phyloP scores from a whole-genome alignment of 2,888 invertebrate genomes.

The Agonopterix alstromeriana region DNA sequence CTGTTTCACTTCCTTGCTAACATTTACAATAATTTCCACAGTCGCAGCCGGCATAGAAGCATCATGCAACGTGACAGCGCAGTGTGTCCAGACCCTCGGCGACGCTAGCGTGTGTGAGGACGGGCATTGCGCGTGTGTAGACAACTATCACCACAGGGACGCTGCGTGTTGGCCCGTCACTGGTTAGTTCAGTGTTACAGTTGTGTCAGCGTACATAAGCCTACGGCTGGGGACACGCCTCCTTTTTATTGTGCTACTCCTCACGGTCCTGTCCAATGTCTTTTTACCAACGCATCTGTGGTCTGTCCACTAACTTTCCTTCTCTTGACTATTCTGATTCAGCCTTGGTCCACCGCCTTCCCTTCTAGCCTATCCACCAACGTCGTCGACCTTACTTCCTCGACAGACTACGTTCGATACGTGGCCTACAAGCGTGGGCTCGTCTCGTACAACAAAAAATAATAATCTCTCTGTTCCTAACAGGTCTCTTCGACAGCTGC shows the following conservation, averaged over 20 bases:
- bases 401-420: no score
- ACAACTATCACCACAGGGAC: slow-evolving; percentile 34
- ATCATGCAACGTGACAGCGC: slow-evolving; percentile 31
- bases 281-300: no score
- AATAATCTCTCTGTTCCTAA: no score
- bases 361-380: no score
- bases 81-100: slow-evolving; percentile 38
- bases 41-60: slow-evolving; percentile 20
- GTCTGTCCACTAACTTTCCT: no score
- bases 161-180: slow-evolving; percentile 45
- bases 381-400: no score
- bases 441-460: no score
- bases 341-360: no score
- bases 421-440: no score
- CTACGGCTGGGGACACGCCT: neutral
- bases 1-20: no score
- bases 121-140: slow-evolving; percentile 30
- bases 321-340: no score
- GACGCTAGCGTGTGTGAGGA: slow-evolving; percentile 25
- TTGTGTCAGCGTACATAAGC: neutral
- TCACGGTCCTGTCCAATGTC: no score
- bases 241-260: neutral
- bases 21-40: slow-evolving; percentile 9
- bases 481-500: slow-evolving; percentile 49
- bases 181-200: slow-evolving; percentile 24